Conservation (phyloP, 64 coral and sea anemone species). For the Montipora efflorescens region DNA sequence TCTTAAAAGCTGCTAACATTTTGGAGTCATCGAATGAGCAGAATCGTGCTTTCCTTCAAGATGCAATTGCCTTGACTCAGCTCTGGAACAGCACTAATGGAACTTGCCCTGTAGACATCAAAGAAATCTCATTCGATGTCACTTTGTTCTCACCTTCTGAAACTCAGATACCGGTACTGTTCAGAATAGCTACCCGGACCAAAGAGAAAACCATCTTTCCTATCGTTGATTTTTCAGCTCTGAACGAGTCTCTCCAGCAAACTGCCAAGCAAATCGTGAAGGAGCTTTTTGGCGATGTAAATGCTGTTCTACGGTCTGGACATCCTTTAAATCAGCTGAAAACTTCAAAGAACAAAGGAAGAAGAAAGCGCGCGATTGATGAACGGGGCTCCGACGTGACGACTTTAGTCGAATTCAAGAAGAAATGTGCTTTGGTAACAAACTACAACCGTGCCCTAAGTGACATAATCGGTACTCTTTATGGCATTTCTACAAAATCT, state of each 20-base stretch:
- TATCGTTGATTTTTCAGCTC: background rate
- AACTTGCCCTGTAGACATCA: background rate
- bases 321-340: constrained; percentile 25
- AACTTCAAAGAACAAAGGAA: background rate
- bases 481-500: constrained; percentile 7
- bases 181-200: background rate
- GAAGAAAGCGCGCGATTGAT: constrained; percentile 20
- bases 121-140: constrained; percentile 35
- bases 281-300: constrained; percentile 27
- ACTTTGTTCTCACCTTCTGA: background rate
- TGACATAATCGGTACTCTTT: constrained; percentile 32
- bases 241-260: background rate
- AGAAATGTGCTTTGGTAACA: constrained; percentile 57
- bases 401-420: constrained; percentile 32
- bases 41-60: constrained; percentile 14
- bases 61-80: constrained; percentile 20
- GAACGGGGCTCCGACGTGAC: background rate
- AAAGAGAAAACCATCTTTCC: constrained; percentile 14
- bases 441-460: constrained; percentile 59
- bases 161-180: constrained; percentile 17
- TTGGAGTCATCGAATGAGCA: constrained; percentile 1
- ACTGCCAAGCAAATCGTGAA: constrained; percentile 21
- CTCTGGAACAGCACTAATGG: constrained; percentile 1
- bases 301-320: background rate
- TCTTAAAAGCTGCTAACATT: background rate